Evolutionary conservation across 2,797 vertebrate species (phyloP).

Genomic region (Aeoliscus strigatus): DNA sequence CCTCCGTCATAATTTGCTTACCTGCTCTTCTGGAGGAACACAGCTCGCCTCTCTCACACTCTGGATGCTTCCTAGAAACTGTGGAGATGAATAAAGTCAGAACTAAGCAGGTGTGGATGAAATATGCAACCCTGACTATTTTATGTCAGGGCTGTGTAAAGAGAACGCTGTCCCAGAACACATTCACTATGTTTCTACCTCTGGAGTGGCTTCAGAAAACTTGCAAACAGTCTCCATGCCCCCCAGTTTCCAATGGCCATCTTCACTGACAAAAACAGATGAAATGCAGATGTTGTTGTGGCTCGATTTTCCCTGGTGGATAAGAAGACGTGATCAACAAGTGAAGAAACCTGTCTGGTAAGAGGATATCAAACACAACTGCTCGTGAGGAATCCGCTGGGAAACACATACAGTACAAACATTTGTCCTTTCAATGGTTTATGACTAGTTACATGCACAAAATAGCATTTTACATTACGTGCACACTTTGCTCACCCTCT

Average conservation of each 20-base stretch:
- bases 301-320: slow-evolving; percentile 84
- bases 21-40: slow-evolving; percentile 88
- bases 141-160: too few species aligned
- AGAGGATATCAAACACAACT: not conserved
- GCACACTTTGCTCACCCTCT: slow-evolving; percentile 77
- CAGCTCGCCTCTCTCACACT: slow-evolving; percentile 78
- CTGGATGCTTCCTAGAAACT: slow-evolving; percentile 86
- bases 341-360: not conserved
- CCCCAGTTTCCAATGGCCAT: slow-evolving; percentile 96
- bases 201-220: slow-evolving; percentile 85
- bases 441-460: too few species aligned
- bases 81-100: slow-evolving; percentile 3
- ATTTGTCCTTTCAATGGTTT: too few species aligned
- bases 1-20: slow-evolving; percentile 23
- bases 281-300: slow-evolving; percentile 95
- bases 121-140: too few species aligned
- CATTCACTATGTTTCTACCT: slow-evolving; percentile 61
- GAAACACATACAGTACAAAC: too few species aligned
- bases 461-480: not conserved
- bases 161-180: not conserved
- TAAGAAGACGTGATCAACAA: slow-evolving; percentile 9
- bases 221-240: slow-evolving; percentile 97
- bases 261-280: slow-evolving; percentile 93
- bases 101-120: slow-evolving; percentile 5
- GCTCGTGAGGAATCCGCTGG: too few species aligned